Conservation (phyloP, 2,888 invertebrate species). For the Dynastes grantii region DNA sequence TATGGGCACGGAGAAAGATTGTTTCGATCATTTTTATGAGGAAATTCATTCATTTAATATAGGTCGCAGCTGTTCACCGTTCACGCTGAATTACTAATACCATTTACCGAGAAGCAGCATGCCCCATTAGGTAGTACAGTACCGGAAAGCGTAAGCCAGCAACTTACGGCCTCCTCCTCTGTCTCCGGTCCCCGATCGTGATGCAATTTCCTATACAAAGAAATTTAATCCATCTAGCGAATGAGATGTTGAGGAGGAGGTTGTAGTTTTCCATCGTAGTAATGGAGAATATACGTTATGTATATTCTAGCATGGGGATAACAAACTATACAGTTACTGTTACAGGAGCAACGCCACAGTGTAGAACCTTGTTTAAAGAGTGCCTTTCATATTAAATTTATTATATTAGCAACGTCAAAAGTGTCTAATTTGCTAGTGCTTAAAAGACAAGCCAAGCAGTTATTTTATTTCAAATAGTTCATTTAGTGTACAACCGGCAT, state of each 20-base stretch:
- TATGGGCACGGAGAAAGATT: neutral
- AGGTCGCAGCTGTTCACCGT: constrained; percentile 24
- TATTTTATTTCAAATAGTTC: too few relatives aligned
- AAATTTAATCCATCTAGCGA: constrained; percentile 30
- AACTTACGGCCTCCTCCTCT: neutral
- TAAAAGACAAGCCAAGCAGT: too few relatives aligned
- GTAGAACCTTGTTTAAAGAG: too few relatives aligned
- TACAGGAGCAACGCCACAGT: too few relatives aligned
- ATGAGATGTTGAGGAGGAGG: neutral
- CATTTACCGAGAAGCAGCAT: constrained; percentile 20
- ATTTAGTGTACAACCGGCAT: too few relatives aligned
- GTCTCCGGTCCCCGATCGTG: neutral
- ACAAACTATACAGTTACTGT: too few relatives aligned
- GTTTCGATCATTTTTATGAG: constrained; percentile 26
- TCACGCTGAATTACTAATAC: constrained; percentile 13
- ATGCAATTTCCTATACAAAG: constrained; percentile 20
- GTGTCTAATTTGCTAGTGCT: too few relatives aligned
- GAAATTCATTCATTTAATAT: constrained; percentile 22
- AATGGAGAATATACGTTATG: too few relatives aligned
- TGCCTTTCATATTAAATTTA: too few relatives aligned
- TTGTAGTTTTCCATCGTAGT: too few relatives aligned
- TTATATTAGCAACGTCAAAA: too few relatives aligned
- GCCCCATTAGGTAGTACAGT: constrained; percentile 26
- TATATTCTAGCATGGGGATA: too few relatives aligned
- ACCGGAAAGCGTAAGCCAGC: constrained; percentile 12